These are phyloP conservation scores for Neoitamus cyanurus DNA, from an alignment of 2,888 invertebrate genomes.

Conservation along the genomic window DNA sequence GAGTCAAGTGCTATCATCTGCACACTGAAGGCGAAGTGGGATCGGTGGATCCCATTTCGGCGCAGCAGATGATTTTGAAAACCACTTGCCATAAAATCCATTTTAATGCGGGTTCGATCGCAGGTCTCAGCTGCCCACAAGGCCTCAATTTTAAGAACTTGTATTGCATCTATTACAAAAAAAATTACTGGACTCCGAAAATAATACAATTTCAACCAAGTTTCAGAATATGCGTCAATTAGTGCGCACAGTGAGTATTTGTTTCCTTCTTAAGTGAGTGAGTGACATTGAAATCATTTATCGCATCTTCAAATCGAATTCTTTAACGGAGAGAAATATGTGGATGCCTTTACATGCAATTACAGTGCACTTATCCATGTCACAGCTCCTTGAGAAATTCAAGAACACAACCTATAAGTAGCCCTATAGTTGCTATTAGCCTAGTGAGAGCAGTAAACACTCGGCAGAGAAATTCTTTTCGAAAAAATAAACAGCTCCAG, in stretches of 20 bases:
- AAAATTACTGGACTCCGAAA: too few species aligned
- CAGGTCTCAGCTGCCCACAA: neutral
- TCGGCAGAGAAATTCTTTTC: neutral
- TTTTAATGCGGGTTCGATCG: neutral
- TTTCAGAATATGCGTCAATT: neutral
- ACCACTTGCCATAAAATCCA: neutral
- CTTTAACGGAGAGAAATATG: neutral
- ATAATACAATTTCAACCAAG: too few species aligned
- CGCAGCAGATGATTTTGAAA: neutral
- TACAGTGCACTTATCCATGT: constrained; percentile 40
- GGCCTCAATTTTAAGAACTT: neutral
- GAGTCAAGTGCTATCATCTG: constrained; percentile 37
- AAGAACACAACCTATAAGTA: constrained; percentile 42
- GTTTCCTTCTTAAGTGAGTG: neutral
- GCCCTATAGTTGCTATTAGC: constrained; percentile 21
- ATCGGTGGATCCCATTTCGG: neutral
- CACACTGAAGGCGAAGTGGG: neutral
- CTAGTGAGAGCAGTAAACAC: constrained; percentile 17
- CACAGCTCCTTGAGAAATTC: constrained; percentile 46
- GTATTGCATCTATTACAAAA: neutral
- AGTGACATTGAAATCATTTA: neutral
- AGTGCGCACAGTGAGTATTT: neutral
- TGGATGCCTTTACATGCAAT: neutral
- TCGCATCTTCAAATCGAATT: neutral
- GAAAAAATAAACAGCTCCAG: constrained; percentile 9